These are phyloP conservation scores for Tiliacea aurago DNA, from an alignment of 2,888 invertebrate genomes.

Conservation along the genomic window DNA sequence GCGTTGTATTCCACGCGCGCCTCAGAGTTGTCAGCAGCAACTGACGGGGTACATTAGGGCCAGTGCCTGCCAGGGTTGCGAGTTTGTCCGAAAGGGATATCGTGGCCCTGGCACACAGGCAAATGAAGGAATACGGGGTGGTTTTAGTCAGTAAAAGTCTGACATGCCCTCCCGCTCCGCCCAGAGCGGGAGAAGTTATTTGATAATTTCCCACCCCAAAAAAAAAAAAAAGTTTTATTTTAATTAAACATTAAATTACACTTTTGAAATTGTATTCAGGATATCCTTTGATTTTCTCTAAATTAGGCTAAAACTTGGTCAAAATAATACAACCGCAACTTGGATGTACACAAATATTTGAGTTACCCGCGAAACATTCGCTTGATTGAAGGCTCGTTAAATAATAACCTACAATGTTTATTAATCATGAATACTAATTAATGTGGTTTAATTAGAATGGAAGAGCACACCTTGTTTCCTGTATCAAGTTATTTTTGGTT, in stretches of 20 bases:
- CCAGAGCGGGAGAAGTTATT: no score
- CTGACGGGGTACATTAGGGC: no score
- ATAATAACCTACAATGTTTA: slow-evolving; percentile 26
- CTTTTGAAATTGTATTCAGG: slow-evolving; percentile 3
- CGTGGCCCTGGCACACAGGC: no score
- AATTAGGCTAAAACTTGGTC: slow-evolving; percentile 14
- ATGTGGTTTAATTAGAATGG: slow-evolving; percentile 20
- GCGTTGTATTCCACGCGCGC: no score
- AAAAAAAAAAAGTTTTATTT: no score
- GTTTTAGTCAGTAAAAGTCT: no score
- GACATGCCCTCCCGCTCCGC: no score
- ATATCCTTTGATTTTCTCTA: slow-evolving; percentile 8
- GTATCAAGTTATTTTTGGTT: neutral
- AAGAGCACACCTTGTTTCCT: neutral
- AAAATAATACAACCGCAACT: slow-evolving; percentile 17
- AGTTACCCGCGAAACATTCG: slow-evolving; percentile 30
- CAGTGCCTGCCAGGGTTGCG: no score
- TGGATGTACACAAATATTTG: slow-evolving; percentile 36
- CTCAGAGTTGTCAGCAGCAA: no score
- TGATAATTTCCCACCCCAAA: no score
- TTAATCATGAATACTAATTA: slow-evolving; percentile 5
- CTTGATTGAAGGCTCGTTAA: slow-evolving; percentile 35
- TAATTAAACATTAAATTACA: neutral
- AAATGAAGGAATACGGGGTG: no score
- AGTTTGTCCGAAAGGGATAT: no score